Conservation (phyloP, 2,113 vertebrate species). For the Lucifuga dentata region DNA sequence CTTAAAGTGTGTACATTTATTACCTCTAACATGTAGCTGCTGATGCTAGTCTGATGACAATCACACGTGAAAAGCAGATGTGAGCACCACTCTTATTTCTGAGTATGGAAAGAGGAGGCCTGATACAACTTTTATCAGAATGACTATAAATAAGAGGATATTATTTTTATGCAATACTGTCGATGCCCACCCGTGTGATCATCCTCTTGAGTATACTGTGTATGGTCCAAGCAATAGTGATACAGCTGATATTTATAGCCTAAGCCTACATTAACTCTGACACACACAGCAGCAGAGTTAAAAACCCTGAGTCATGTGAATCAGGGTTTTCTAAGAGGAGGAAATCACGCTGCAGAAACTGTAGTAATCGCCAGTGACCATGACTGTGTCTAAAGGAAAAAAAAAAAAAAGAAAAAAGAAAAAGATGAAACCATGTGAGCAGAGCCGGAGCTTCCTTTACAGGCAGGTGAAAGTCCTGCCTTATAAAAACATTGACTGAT, state of each 20-base stretch:
- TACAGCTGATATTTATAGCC: slow-evolving; percentile 53
- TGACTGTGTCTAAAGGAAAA: slow-evolving; percentile 27
- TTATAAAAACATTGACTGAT: slow-evolving; percentile 7
- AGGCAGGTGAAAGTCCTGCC: slow-evolving; percentile 14
- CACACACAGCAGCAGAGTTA: slow-evolving; percentile 30
- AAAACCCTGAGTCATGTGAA: slow-evolving; percentile 75
- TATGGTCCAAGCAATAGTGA: slow-evolving; percentile 8
- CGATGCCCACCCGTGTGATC: not conserved
- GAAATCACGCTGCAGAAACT: slow-evolving; percentile 41
- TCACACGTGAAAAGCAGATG: no score
- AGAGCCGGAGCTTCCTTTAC: not conserved
- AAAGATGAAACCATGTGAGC: slow-evolving; percentile 1
- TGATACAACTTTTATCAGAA: not conserved
- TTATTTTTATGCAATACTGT: not conserved
- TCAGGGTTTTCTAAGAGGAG: slow-evolving; percentile 31
- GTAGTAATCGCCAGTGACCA: slow-evolving; percentile 18
- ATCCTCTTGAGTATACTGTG: slow-evolving; percentile 5
- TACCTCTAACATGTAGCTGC: no score
- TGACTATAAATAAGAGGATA: not conserved
- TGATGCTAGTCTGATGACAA: no score
- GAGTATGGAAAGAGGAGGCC: not conserved
- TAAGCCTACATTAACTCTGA: slow-evolving; percentile 13
- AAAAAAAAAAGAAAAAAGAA: slow-evolving; percentile 4
- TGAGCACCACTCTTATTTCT: no score
- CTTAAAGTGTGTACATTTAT: no score